These are phyloP conservation scores for Sebastes trivittatus DNA, from an alignment of 2,797 vertebrate species.

Conservation along the genomic window DNA sequence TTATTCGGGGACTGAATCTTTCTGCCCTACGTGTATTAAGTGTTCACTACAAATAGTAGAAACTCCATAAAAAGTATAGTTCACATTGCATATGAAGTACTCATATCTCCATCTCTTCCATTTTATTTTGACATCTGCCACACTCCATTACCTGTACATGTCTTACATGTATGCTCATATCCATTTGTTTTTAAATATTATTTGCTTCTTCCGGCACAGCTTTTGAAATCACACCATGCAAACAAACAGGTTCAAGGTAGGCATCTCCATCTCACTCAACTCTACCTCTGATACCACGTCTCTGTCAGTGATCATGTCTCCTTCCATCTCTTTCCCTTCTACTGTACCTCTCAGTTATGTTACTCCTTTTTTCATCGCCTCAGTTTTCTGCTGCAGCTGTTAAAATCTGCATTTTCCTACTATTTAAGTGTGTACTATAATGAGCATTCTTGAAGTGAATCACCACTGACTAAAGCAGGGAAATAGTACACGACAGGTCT, in stretches of 20 bases:
- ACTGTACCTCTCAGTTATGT: background rate
- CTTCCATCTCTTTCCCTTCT: background rate
- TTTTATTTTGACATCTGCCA: slow-evolving; percentile 49
- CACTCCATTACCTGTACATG: slow-evolving; percentile 52
- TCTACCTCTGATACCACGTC: slow-evolving; percentile 30
- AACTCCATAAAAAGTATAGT: background rate
- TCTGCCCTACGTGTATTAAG: background rate
- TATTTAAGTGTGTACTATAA: slow-evolving; percentile 4
- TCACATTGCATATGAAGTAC: background rate
- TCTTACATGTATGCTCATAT: slow-evolving; percentile 58
- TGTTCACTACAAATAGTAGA: background rate
- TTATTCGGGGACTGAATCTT: background rate
- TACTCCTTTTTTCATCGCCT: background rate
- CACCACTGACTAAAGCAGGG: background rate
- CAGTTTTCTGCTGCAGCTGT: background rate
- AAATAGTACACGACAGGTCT: background rate
- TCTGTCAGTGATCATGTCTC: background rate
- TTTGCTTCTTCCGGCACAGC: slow-evolving; percentile 92
- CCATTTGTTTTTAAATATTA: slow-evolving; percentile 72
- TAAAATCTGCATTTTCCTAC: background rate
- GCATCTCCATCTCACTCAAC: slow-evolving; percentile 76
- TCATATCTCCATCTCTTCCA: slow-evolving; percentile 16
- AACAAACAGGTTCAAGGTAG: slow-evolving; percentile 97
- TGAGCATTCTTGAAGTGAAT: slow-evolving; percentile 1
- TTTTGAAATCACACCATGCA: slow-evolving; percentile 99